Base-by-base conservation (phyloP, 2,797 vertebrate species). In the Limosa lapponica region DNA sequence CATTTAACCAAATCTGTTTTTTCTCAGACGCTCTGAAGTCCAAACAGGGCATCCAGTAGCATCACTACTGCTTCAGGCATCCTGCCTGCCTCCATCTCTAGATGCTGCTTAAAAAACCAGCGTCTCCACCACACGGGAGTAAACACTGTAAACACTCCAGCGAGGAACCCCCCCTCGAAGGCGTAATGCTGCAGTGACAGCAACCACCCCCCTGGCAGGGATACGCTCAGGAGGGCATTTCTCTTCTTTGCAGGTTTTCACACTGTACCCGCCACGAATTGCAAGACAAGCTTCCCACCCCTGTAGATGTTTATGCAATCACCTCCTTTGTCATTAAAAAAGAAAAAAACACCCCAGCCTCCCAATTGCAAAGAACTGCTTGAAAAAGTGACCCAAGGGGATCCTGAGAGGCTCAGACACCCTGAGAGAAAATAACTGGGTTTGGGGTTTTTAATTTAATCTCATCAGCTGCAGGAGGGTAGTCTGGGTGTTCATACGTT, bases 1-100 rank as follows among this genome's bases (percentile, higher is more conserved):
- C 16, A 88, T 70, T 77, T 64, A 94, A 90, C n/a, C 34, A 77
- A 89, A 87, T 57, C 32, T 61, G 80, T 1, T 90, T 95, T 84
- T 88, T 54, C 51, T 43, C 83, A 64, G 61, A 30, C 18, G 57
- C 34, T 48, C 0, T 30, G 20, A 57, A 77, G 48, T 46, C 41
- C 57, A 73, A 80, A 73, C 30, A 52, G 44, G 13, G 23, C 57
- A 57, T 51, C 43, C 3, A 5, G n/a, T 4, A 88, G 44, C 41
- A 82, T 7, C 27, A 12, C 49, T 27, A 58, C 54, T 11, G 54
- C 65, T 91, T 51, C 62, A 82, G 28, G 10, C n/a, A 82, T 18
- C 61, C 72, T 74, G 57, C 44, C 51, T 73, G 37, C 27, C 44
- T 87, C 36, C 27, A 71, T 20, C 51, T 77, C 73, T 59, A 16